These are phyloP conservation scores for Pachyramphus minor DNA, from an alignment of 2,113 vertebrate genomes.

Conservation along the genomic window DNA sequence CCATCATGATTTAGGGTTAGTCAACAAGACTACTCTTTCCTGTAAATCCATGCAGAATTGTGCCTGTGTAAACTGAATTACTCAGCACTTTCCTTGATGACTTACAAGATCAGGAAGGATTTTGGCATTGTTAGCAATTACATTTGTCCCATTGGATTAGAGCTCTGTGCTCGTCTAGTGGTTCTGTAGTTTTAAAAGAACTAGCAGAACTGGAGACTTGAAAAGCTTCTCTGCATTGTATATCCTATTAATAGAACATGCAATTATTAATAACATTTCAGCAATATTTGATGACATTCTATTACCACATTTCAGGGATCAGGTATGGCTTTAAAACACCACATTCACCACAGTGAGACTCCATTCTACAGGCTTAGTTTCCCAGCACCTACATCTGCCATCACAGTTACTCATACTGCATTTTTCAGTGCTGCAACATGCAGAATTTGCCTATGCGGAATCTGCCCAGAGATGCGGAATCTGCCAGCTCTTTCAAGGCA, in stretches of 20 bases:
- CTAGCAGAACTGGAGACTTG: neutral
- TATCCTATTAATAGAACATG: neutral
- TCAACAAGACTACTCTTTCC: neutral
- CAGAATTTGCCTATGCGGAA: neutral
- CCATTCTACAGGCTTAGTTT: neutral
- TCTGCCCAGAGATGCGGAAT: neutral
- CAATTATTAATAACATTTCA: neutral
- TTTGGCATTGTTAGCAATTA: neutral
- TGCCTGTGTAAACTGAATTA: neutral
- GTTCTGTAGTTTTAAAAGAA: neutral
- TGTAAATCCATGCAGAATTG: neutral
- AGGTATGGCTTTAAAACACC: neutral
- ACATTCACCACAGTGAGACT: neutral
- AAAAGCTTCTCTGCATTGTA: neutral
- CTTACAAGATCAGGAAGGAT: neutral
- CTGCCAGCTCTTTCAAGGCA: neutral
- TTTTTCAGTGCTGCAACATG: neutral
- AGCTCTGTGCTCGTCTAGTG: neutral
- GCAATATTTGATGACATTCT: neutral
- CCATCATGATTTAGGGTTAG: neutral
- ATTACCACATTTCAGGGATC: neutral
- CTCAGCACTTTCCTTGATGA: neutral
- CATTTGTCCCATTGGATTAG: neutral
- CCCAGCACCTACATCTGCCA: neutral
- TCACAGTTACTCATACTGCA: neutral